These are phyloP conservation scores for Drosophila emarginata DNA, from an alignment of 2,888 invertebrate genomes.

Conservation along the genomic window DNA sequence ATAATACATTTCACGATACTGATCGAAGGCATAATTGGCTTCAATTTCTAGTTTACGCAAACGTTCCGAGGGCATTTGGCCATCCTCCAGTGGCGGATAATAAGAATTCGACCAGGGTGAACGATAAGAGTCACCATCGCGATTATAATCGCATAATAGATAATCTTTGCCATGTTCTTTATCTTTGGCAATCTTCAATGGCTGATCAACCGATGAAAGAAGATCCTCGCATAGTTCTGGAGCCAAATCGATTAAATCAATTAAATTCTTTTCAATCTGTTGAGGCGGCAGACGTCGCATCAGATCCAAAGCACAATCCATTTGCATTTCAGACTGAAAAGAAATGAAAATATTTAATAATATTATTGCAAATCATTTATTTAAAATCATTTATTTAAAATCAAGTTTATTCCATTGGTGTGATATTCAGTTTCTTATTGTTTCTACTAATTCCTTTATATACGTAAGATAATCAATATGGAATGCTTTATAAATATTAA, in stretches of 20 bases:
- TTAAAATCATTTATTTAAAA: no score
- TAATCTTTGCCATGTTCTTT: constrained; percentile 98
- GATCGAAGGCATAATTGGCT: constrained; percentile 99
- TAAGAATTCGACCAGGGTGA: constrained; percentile 99
- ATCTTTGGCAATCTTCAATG: constrained; percentile 98
- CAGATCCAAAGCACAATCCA: constrained; percentile 99
- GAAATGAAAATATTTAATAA: background rate
- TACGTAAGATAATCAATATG: no score
- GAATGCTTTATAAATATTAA: no score
- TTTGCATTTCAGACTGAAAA: constrained; percentile 94
- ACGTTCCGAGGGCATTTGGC: constrained; percentile 98
- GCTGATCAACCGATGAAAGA: constrained; percentile 98
- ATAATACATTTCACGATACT: constrained; percentile 99
- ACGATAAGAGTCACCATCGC: constrained; percentile 99
- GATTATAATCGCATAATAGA: constrained; percentile 98
- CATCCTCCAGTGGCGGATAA: constrained; percentile 98
- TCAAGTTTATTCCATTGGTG: no score
- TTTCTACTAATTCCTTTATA: no score
- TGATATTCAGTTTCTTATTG: no score
- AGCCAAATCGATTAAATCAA: constrained; percentile 98
- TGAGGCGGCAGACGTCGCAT: constrained; percentile 99
- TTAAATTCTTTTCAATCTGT: constrained; percentile 98
- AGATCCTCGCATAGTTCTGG: constrained; percentile 98
- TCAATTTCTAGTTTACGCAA: constrained; percentile 97
- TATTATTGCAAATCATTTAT: background rate